These are phyloP conservation scores for Anarsia innoxiella DNA, from an alignment of 2,888 invertebrate genomes.

Conservation along the genomic window DNA sequence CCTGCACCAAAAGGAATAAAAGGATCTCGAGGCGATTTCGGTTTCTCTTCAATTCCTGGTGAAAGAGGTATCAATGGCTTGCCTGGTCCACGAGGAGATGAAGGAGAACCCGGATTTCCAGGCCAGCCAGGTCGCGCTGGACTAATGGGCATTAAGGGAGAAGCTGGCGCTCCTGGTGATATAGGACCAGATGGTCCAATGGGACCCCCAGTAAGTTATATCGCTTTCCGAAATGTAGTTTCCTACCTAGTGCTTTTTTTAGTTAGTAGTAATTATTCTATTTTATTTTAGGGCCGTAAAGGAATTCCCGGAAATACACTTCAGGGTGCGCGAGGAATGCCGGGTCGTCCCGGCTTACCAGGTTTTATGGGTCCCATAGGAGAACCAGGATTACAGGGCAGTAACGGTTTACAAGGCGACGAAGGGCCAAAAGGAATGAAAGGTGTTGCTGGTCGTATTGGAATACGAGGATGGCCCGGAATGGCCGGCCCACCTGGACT, in stretches of 20 bases:
- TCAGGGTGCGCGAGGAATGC: slow-evolving; percentile 81
- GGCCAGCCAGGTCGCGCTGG: slow-evolving; percentile 75
- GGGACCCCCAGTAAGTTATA: slow-evolving; percentile 69
- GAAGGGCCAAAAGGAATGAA: slow-evolving; percentile 70
- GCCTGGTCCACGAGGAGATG: slow-evolving; percentile 64
- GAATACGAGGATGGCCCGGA: slow-evolving; percentile 51
- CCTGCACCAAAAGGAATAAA: slow-evolving; percentile 75
- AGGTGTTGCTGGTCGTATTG: slow-evolving; percentile 70
- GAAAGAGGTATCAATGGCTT: slow-evolving; percentile 54
- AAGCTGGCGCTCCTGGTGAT: slow-evolving; percentile 68
- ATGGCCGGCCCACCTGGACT: slow-evolving; percentile 49
- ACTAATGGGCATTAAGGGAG: slow-evolving; percentile 51
- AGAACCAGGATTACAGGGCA: slow-evolving; percentile 61
- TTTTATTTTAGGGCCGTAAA: slow-evolving; percentile 51
- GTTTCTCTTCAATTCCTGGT: slow-evolving; percentile 58
- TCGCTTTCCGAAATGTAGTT: too few species aligned
- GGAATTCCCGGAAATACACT: slow-evolving; percentile 45
- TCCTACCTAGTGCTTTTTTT: too few species aligned
- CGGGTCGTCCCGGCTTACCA: slow-evolving; percentile 83
- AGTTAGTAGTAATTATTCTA: not conserved
- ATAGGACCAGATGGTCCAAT: slow-evolving; percentile 72
- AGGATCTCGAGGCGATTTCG: slow-evolving; percentile 67
- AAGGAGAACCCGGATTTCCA: slow-evolving; percentile 74
- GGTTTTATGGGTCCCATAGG: slow-evolving; percentile 79
- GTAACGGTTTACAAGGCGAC: slow-evolving; percentile 47